phyloP scores from a whole-genome alignment of 2,797 vertebrate species.

The Tachyglossus aculeatus region DNA sequence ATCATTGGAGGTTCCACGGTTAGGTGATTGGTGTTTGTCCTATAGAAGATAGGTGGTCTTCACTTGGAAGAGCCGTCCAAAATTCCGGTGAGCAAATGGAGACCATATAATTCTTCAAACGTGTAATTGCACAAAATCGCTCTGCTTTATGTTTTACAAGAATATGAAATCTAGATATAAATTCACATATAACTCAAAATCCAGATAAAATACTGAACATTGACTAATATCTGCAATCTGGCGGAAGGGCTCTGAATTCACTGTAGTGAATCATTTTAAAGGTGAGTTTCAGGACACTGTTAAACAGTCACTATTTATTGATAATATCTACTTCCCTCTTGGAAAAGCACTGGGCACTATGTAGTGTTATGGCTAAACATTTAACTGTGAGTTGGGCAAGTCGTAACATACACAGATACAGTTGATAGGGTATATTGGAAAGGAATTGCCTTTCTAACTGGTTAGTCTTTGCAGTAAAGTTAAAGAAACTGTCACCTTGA shows the following conservation, averaged over 20 bases:
- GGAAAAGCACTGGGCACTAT: constrained; percentile 13
- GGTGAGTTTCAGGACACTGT: constrained; percentile 59
- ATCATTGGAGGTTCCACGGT: too few species aligned
- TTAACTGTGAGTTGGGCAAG: background rate
- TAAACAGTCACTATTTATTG: constrained; percentile 50
- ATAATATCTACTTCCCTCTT: constrained; percentile 34
- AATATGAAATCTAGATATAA: constrained; percentile 37
- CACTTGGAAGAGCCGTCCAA: background rate
- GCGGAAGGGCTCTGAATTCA: constrained; percentile 63
- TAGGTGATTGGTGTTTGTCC: too few species aligned
- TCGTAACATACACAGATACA: background rate
- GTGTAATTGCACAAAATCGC: background rate
- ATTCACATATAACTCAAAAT: constrained; percentile 56
- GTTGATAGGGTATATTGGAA: background rate
- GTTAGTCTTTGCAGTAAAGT: background rate
- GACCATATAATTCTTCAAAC: too few species aligned
- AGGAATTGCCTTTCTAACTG: background rate
- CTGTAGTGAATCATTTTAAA: constrained; percentile 67
- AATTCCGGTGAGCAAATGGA: background rate
- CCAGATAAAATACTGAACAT: constrained; percentile 42
- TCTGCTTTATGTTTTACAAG: background rate
- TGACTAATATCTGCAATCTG: constrained; percentile 43
- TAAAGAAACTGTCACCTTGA: constrained; percentile 19
- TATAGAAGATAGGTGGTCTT: too few species aligned
- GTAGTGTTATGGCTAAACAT: background rate